Percentiles rank a stretch among this genome's conserved stretches.
phyloP scores from a whole-genome alignment of 2,797 vertebrate genomes.

The Eospalax fontanierii region DNA sequence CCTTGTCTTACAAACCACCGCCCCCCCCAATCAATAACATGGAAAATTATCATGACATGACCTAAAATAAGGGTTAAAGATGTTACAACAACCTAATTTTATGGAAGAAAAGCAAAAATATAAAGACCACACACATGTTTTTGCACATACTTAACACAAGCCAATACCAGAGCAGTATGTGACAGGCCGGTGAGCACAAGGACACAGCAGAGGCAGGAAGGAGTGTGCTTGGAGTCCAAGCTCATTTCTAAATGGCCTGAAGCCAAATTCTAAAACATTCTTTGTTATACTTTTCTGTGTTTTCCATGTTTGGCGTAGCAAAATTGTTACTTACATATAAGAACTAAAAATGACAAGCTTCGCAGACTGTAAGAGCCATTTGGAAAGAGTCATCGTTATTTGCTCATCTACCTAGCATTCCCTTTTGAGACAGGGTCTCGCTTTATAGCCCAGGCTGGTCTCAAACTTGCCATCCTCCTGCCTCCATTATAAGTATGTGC shows the following conservation, averaged over 20 bases:
- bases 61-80: neutral
- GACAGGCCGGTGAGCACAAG: no score
- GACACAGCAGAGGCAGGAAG: no score
- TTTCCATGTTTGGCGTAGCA: neutral
- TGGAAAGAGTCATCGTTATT: neutral
- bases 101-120: constrained; percentile 11
- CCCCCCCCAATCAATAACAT: neutral
- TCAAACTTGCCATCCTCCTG: no score
- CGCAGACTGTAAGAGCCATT: no score
- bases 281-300: neutral
- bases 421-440: neutral
- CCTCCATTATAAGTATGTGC: neutral
- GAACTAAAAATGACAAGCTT: neutral
- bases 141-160: neutral
- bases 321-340: neutral
- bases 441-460: neutral
- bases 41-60: neutral
- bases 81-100: neutral
- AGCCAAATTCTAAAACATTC: no score
- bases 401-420: neutral
- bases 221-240: no score
- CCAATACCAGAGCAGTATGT: neutral
- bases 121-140: neutral
- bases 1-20: neutral
- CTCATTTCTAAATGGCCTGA: no score